phyloP scores from a whole-genome alignment of 2,113 vertebrate genomes.

The Aptenodytes forsteri region DNA sequence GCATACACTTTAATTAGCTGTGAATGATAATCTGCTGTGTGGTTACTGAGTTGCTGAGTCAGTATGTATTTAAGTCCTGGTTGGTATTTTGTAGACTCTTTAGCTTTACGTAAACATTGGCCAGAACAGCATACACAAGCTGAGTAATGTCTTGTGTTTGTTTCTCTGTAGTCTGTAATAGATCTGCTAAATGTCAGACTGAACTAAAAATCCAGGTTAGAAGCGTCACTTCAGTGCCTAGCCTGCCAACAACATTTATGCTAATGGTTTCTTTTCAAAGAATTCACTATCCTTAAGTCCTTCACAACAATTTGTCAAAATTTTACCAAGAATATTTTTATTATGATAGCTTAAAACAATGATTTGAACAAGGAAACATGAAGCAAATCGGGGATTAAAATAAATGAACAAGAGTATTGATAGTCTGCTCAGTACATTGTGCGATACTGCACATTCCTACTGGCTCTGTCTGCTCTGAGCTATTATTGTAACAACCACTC shows the following conservation, averaged over 20 bases:
- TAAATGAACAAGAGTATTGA: neutral
- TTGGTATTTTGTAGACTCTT: neutral
- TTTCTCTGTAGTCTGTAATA: neutral
- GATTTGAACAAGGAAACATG: neutral
- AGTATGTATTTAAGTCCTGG: neutral
- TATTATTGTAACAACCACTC: neutral
- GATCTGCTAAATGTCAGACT: neutral
- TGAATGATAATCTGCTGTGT: neutral
- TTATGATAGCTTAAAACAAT: neutral
- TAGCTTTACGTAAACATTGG: neutral
- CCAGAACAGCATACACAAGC: neutral
- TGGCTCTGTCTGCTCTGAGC: neutral
- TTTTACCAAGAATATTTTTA: neutral
- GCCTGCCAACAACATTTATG: neutral
- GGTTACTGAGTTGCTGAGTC: neutral
- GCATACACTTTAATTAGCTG: neutral
- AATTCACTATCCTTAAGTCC: neutral
- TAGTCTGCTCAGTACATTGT: neutral
- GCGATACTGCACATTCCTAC: neutral
- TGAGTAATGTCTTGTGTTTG: neutral
- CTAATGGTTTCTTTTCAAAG: neutral
- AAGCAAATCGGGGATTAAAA: neutral
- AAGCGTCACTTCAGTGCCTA: neutral
- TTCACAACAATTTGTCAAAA: constrained; percentile 2
- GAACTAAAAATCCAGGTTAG: neutral